Base-by-base conservation (phyloP, 1,140 invertebrate species). In the Drosophila nikananu region DNA sequence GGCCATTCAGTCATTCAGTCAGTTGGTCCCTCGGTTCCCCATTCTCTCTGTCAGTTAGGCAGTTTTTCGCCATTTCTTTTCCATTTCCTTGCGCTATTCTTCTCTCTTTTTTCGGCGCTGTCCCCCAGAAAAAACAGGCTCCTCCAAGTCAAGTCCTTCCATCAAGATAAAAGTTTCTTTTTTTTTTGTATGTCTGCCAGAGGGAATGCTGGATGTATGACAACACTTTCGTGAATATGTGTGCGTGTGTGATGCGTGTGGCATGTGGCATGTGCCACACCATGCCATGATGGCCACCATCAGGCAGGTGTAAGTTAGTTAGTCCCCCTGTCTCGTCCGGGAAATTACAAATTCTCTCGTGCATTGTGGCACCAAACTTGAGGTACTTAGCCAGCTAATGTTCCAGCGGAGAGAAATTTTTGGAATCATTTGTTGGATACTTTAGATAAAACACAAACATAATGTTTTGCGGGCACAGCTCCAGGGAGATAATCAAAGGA, bases 121-220 rank as follows among this genome's bases (percentile, higher is more conserved):
- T 52, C 35, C 61, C 48, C 66, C 67, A 23, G 67, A 71, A 73
- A 73, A 73, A 72, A 52, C 13, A 57, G 42, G 63, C 23, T 77
- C 37, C 49, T 74, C 49, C 63, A 77, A 77, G 75, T 61, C 64
- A 77, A 77, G 75, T 68, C 64, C 73, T 77, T 77, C 74, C 41
- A 77, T 77, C 75, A 78, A 77, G 75, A 77, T 77, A 77, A 62
- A 77, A 77, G 55, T 77, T 77, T 54, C 15, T 49, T 17, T 49
- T 15, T 48, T 54, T 55, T 61, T 44, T 75, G 46, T 41, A 68
- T 32, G 74, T 49, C 64, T 77, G 75, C 74, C 74, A 77, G 72
- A 77, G 75, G 75, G 75, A 77, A 77, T 77, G 76, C 65, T 44
- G 68, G 77, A 77, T 77, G 75, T 77, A 55, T 59, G 67, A 59